Percentiles rank a stretch among this genome's conserved stretches.
Conservation (phyloP, 2,797 vertebrate genomes). For the Aphelocoma californica region DNA sequence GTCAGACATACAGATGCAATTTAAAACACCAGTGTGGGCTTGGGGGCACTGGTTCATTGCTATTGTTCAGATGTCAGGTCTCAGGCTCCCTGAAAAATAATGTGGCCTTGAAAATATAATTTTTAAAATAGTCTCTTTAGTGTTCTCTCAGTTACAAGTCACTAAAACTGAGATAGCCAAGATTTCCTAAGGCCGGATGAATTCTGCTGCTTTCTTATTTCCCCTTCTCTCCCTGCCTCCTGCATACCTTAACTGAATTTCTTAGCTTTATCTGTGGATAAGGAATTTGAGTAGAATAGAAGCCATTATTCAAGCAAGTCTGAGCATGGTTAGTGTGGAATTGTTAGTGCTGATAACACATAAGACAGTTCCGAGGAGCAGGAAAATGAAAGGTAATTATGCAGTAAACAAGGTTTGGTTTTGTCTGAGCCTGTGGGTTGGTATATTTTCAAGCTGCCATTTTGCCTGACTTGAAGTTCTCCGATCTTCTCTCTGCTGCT, state of each 20-base stretch:
- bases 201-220: background rate
- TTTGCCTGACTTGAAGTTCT: background rate
- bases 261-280: background rate
- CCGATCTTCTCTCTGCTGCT: fast-evolving
- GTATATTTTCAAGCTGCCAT: background rate
- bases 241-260: background rate
- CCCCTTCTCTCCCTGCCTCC: background rate
- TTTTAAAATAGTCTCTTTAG: background rate
- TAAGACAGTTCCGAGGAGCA: background rate
- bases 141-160: background rate
- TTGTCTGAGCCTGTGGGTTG: background rate
- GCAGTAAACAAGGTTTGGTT: background rate
- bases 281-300: background rate
- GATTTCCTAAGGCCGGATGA: background rate
- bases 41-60: background rate
- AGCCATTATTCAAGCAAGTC: background rate
- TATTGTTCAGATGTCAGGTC: background rate
- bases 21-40: background rate
- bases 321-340: background rate
- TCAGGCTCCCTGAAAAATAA: background rate
- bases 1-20: background rate
- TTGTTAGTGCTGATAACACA: background rate
- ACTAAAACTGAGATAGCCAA: background rate
- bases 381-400: background rate
- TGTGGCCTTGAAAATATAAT: background rate